Evolutionary conservation across 2,113 vertebrate genomes (phyloP).

Genomic region (Holacanthus passer): DNA sequence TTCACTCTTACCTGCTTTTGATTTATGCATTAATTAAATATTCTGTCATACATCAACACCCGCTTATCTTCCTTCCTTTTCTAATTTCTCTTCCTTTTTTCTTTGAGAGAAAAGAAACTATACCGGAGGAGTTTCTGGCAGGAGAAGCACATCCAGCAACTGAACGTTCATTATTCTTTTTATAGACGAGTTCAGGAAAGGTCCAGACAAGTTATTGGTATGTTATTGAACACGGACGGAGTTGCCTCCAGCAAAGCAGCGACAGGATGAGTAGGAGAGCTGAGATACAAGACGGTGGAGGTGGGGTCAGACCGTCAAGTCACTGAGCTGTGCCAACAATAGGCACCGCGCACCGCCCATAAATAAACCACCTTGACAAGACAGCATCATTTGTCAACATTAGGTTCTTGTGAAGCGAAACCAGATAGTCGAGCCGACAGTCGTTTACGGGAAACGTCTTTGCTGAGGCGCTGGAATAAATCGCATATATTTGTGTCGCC

Average conservation of each 20-base stretch:
- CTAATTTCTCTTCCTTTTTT: not conserved
- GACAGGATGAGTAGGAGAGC: slow-evolving; percentile 37
- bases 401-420: slow-evolving; percentile 51
- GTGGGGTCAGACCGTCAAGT: slow-evolving; percentile 54
- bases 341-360: slow-evolving; percentile 40
- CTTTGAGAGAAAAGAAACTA: not conserved
- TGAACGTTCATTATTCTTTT: not conserved
- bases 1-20: not conserved
- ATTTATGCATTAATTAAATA: not conserved
- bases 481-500: not conserved
- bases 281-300: slow-evolving; percentile 45
- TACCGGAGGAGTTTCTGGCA: not conserved
- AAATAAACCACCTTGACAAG: slow-evolving; percentile 71
- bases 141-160: not conserved
- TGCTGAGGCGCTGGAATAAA: slow-evolving; percentile 43
- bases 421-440: slow-evolving; percentile 40
- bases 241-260: slow-evolving; percentile 9
- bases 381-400: slow-evolving; percentile 71
- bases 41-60: not conserved
- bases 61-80: not conserved
- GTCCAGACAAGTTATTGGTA: slow-evolving; percentile 5
- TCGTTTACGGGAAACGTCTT: slow-evolving; percentile 48
- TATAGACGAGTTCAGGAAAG: slow-evolving; percentile 31
- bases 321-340: slow-evolving; percentile 56
- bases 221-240: slow-evolving; percentile 27